A percentile compares a stretch with the other conserved stretches of the same genome.
These are phyloP conservation scores for Trichogramma pretiosum DNA, from an alignment of 1,140 invertebrate species.

Conservation along the genomic window DNA sequence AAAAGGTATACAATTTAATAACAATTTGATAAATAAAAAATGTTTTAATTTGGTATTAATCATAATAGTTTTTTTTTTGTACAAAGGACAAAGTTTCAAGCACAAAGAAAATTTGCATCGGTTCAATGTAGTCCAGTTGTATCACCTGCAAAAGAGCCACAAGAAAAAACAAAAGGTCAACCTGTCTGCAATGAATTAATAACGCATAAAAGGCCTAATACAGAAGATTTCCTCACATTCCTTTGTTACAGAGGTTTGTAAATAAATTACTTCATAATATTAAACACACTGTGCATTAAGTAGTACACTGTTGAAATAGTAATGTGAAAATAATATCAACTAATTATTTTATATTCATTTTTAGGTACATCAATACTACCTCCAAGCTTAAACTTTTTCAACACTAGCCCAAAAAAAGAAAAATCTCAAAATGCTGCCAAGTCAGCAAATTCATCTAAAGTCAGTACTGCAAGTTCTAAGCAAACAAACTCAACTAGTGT, in stretches of 20 bases:
- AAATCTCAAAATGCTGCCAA: conserved; percentile 20
- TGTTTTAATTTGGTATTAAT: conserved; percentile 4
- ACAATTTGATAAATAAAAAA: no score
- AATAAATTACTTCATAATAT: conserved; percentile 8
- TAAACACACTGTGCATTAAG: no score
- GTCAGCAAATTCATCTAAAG: conserved; percentile 19
- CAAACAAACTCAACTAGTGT: no score
- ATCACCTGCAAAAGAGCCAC: conserved; percentile 50
- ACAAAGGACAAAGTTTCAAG: conserved; percentile 74
- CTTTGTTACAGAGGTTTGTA: conserved; percentile 70
- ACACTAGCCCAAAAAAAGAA: conserved; percentile 42
- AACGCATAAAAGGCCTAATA: conserved; percentile 68
- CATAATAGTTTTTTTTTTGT: conserved; percentile 23
- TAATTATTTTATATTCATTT: conserved; percentile 16
- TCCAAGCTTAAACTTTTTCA: conserved; percentile 66
- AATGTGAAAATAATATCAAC: conserved; percentile 10
- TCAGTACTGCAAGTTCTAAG: no score
- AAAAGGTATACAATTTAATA: conserved; percentile 44
- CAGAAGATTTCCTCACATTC: conserved; percentile 85
- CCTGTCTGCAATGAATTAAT: conserved; percentile 48
- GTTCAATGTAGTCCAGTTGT: conserved; percentile 31
- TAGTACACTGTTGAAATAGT: conserved; percentile 5
- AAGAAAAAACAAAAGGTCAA: conserved; percentile 49
- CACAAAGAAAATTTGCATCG: conserved; percentile 80
- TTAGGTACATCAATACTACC: conserved; percentile 64